These are phyloP conservation scores for Orthonychiurus folsomi DNA, from an alignment of 2,888 invertebrate species.

Conservation along the genomic window DNA sequence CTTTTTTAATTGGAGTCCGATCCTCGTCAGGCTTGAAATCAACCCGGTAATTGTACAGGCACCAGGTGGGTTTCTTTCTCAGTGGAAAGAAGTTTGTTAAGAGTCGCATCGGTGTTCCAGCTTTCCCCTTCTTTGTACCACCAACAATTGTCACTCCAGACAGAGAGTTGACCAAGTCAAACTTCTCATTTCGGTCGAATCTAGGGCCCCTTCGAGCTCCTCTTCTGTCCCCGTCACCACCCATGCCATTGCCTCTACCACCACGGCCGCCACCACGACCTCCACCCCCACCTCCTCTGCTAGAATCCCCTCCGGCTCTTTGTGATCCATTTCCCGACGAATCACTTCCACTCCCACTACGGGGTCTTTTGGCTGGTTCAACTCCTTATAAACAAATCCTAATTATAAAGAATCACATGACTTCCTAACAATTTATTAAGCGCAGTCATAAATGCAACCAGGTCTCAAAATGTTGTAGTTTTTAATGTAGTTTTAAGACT, in stretches of 20 bases:
- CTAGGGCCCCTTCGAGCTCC: background rate
- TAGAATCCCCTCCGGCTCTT: background rate
- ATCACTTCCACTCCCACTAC: constrained; percentile 20
- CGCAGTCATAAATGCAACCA: too few species aligned
- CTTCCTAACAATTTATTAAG: too few species aligned
- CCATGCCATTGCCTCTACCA: background rate
- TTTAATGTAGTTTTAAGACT: too few species aligned
- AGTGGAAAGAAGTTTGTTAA: constrained; percentile 62
- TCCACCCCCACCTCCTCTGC: constrained; percentile 11
- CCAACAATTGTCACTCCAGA: too few species aligned
- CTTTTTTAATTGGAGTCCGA: constrained; percentile 49
- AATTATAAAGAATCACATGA: background rate
- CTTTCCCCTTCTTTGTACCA: constrained; percentile 49
- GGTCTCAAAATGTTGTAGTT: too few species aligned
- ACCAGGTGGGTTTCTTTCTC: constrained; percentile 56
- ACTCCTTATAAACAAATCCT: background rate
- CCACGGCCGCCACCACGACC: background rate
- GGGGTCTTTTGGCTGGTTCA: constrained; percentile 9
- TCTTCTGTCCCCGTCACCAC: background rate
- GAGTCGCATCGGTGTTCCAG: constrained; percentile 50
- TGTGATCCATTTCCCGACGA: background rate
- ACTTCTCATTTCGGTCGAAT: background rate
- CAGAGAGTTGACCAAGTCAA: background rate
- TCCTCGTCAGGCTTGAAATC: constrained; percentile 66
- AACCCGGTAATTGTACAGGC: constrained; percentile 64